These are phyloP conservation scores for Agrotis ipsilon DNA, from an alignment of 2,888 invertebrate species.

Conservation along the genomic window DNA sequence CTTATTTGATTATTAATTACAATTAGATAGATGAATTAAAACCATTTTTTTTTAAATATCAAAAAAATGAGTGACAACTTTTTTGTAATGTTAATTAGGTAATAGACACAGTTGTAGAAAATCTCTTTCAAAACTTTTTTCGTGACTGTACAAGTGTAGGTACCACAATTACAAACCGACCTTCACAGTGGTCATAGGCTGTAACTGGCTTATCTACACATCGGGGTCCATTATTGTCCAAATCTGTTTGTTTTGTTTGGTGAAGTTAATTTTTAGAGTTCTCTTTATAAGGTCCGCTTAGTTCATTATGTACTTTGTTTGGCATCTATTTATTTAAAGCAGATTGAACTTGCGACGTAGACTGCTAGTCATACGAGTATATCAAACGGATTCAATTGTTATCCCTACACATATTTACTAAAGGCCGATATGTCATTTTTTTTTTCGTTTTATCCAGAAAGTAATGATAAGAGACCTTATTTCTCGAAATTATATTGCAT, in stretches of 20 bases:
- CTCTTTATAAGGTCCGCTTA: background rate
- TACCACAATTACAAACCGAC: slow-evolving; percentile 51
- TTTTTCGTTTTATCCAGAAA: no score
- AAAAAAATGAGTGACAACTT: no score
- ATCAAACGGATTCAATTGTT: no score
- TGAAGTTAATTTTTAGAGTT: slow-evolving; percentile 12
- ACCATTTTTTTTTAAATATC: no score
- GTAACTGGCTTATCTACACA: slow-evolving; percentile 53
- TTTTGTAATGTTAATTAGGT: no score
- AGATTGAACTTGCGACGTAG: background rate
- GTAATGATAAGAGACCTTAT: no score
- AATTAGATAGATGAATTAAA: no score
- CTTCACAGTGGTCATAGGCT: slow-evolving; percentile 53
- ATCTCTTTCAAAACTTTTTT: background rate
- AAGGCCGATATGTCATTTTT: no score
- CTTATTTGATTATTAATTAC: no score
- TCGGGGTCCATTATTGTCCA: slow-evolving; percentile 32
- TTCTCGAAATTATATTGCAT: no score
- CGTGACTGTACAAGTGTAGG: background rate
- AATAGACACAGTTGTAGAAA: no score
- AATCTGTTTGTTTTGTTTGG: slow-evolving; percentile 39
- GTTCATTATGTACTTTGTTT: background rate
- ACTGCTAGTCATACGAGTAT: background rate
- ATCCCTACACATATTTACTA: no score
- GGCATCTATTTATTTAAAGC: background rate